These are phyloP conservation scores for Spea multiplicata DNA, from an alignment of 2,113 vertebrate genomes.

Conservation along the genomic window DNA sequence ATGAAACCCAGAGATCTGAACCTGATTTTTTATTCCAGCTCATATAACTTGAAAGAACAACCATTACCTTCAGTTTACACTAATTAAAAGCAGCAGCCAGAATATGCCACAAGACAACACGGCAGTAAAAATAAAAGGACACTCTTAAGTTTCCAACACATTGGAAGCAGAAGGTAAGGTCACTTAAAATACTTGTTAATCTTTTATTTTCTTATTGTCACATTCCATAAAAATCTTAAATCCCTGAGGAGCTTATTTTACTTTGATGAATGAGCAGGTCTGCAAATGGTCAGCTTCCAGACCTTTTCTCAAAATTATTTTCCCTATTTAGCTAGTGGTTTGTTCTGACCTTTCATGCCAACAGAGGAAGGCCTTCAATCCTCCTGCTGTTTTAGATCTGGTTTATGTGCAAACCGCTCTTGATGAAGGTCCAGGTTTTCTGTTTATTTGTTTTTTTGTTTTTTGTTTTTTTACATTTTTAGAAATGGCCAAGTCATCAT, in stretches of 20 bases:
- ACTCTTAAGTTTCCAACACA: too few relatives aligned
- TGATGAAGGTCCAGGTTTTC: slow-evolving; percentile 17
- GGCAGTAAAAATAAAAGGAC: too few relatives aligned
- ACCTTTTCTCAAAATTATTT: slow-evolving; percentile 10
- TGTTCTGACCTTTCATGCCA: slow-evolving; percentile 5
- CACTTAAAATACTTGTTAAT: too few relatives aligned
- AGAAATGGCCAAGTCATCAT: slow-evolving; percentile 15
- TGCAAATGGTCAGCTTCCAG: not conserved
- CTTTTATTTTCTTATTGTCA: not conserved
- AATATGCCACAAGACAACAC: too few relatives aligned
- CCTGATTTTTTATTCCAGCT: too few relatives aligned
- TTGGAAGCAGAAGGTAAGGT: too few relatives aligned
- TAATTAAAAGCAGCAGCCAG: too few relatives aligned
- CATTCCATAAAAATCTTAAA: slow-evolving; percentile 7
- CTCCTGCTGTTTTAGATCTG: slow-evolving; percentile 16
- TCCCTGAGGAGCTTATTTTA: not conserved
- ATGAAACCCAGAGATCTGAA: too few relatives aligned
- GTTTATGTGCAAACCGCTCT: not conserved
- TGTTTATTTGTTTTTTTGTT: slow-evolving; percentile 31
- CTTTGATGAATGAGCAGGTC: not conserved
- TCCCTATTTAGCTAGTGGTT: not conserved
- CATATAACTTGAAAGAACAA: too few relatives aligned
- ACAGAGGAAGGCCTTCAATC: not conserved
- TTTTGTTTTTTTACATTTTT: slow-evolving; percentile 29
- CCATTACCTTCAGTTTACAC: too few relatives aligned